Evolutionary conservation across 2,113 vertebrate species (phyloP).

Genomic region (Egretta garzetta): DNA sequence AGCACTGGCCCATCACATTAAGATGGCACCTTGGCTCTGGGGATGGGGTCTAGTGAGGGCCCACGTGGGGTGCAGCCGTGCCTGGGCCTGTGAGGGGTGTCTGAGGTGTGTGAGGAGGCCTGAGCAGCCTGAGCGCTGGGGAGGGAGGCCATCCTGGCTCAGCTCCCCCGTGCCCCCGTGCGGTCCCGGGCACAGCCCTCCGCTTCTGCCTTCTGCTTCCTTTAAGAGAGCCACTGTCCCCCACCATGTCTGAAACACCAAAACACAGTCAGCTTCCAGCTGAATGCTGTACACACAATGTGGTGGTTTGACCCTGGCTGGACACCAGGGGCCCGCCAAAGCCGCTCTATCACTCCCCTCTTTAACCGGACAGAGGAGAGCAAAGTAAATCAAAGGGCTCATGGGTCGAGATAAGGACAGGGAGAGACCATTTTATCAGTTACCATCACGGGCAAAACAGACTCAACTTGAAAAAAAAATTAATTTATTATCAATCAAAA

Average conservation of each 20-base stretch:
- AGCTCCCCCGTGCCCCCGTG: background rate
- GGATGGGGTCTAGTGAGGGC: background rate
- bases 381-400: too few species aligned
- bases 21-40: background rate
- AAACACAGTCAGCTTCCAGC: background rate
- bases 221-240: background rate
- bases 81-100: background rate
- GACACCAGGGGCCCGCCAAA: too few species aligned
- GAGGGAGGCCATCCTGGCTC: background rate
- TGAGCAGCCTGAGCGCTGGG: background rate
- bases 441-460: too few species aligned
- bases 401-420: too few species aligned
- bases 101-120: background rate
- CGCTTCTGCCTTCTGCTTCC: background rate
- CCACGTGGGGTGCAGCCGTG: background rate
- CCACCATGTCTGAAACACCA: background rate
- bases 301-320: too few species aligned
- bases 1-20: background rate
- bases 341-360: too few species aligned
- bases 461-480: too few species aligned
- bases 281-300: background rate
- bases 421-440: too few species aligned
- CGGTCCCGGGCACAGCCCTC: background rate
- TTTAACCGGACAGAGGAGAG: too few species aligned
- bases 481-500: too few species aligned